Base-by-base conservation (phyloP, 2,797 vertebrate genomes). In the Pantherophis alleghaniensis region DNA sequence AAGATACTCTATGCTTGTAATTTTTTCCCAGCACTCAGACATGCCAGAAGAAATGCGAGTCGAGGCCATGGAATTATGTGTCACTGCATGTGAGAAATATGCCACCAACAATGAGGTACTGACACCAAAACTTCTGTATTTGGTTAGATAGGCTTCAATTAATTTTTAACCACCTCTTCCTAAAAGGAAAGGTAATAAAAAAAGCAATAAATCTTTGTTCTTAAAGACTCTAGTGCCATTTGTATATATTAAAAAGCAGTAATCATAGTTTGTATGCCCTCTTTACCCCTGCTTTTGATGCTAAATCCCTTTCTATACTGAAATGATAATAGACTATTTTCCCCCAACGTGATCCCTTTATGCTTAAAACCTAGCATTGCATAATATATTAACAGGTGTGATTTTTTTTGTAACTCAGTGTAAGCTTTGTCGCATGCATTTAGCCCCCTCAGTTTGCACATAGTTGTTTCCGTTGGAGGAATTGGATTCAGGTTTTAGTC, bases 11-110 rank as follows among this genome's bases (percentile, higher is more conserved):
- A 92, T 91, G 94, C 37, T 94, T 83, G 22, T 83, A 83, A 86
- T 95, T 96, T 95, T 88, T 92, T 96, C 60, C 28, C 96, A 99
- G 99, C 99, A 99, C 96, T 99, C 99, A 26, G 99, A 99, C 97
- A 99, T 99, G 99, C 98, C 99, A 0, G 99, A 99, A 95, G 99
- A 99, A 97, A 99, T 99, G 99, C 98, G 98, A 4, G 98, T 99
- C 5, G 99, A 99, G 95, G 98, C 99, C 91, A 99, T 99, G 99
- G 99, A 99, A 83, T 83, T 83, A 13, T 83, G 79, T 47, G 79
- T 83, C 37, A 83, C 79, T 83, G 79, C 79, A 47, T 83, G 99
- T 94, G 99, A 99, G 96, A 99, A 99, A 96, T 99, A 98, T 91
- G 98, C 99, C 94, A 99, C 98, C 95, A 99, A 99, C 20, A 83